A percentile compares a stretch with the other conserved stretches of the same genome.
Evolutionary conservation across 1,140 invertebrate species (phyloP).

Genomic region (Batillaria attramentaria): DNA sequence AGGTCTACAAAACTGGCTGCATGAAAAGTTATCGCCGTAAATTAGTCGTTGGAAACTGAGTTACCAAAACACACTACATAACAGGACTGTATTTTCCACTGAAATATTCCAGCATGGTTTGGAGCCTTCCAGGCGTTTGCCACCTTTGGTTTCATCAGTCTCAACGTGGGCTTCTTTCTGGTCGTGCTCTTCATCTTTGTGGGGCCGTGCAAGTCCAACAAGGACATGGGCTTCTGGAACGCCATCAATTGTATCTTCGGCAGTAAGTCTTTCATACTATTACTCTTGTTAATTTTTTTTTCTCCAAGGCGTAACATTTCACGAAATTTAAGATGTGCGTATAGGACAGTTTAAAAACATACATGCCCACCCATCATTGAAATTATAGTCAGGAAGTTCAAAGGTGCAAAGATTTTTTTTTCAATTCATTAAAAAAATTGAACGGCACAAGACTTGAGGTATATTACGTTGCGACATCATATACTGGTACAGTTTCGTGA

Average conservation of each 20-base stretch:
- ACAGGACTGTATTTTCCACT: too few relatives aligned
- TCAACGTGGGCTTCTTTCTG: slow-evolving; percentile 29
- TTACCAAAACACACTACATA: too few relatives aligned
- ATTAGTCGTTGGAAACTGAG: too few relatives aligned
- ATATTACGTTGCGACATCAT: neutral
- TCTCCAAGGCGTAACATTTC: neutral
- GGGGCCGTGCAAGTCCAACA: neutral
- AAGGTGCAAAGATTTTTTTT: neutral
- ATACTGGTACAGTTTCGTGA: neutral
- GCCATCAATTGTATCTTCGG: neutral
- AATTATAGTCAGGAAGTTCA: neutral
- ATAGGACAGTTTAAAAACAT: neutral
- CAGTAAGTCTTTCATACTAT: neutral
- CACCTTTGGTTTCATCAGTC: slow-evolving; percentile 33
- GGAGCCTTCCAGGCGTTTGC: slow-evolving; percentile 28
- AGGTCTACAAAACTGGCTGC: too few relatives aligned
- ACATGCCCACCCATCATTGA: neutral
- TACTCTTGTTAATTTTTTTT: neutral
- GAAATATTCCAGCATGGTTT: slow-evolving; percentile 36
- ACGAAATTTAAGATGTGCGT: neutral
- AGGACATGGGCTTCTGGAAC: neutral
- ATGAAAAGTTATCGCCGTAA: too few relatives aligned
- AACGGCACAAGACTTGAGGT: neutral
- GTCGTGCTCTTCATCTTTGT: slow-evolving; percentile 17
- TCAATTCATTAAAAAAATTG: neutral